Evolutionary conservation across 30 jellyfish, hydroid and myxozoan species (phyloP).

Genomic region (Turritopsis rubra): DNA sequence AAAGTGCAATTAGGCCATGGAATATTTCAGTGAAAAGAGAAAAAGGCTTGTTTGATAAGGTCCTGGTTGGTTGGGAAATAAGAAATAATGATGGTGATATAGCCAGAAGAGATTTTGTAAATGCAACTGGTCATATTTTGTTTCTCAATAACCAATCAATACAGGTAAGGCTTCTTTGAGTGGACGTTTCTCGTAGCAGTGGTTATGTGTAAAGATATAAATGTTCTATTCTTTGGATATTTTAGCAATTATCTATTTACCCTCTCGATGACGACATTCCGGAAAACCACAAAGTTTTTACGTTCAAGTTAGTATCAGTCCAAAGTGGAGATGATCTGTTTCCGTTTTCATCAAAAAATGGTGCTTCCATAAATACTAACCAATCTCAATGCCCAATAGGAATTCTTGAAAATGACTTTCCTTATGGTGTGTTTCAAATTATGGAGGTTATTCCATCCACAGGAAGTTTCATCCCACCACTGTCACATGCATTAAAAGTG

Average conservation of each 20-base stretch:
- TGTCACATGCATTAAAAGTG: conserved; percentile 27
- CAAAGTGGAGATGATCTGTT: conserved; percentile 40
- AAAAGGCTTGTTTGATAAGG: conserved; percentile 42
- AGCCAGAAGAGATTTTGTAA: conserved; percentile 53
- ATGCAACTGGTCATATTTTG: conserved; percentile 45
- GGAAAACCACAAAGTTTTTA: conserved; percentile 48
- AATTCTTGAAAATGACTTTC: conserved; percentile 43
- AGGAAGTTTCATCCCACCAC: conserved; percentile 22
- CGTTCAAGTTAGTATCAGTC: conserved; percentile 40
- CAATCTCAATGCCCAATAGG: conserved; percentile 42
- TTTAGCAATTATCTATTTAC: conserved; percentile 31
- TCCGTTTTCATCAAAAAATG: conserved; percentile 43
- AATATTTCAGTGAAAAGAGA: conserved; percentile 44
- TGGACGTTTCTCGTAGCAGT: too few species aligned
- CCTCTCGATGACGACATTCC: conserved; percentile 59
- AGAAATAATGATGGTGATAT: conserved; percentile 26
- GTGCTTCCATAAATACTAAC: conserved; percentile 36
- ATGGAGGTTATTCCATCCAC: conserved; percentile 30
- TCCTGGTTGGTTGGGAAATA: conserved; percentile 59
- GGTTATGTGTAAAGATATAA: too few species aligned
- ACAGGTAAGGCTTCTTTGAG: conserved; percentile 29
- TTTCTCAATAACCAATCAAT: conserved; percentile 37
- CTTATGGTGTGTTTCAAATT: conserved; percentile 65
- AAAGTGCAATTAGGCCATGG: conserved; percentile 26
- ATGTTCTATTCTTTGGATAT: not conserved